phyloP scores from a whole-genome alignment of 2,888 invertebrate species.

The Campaea margaritaria region DNA sequence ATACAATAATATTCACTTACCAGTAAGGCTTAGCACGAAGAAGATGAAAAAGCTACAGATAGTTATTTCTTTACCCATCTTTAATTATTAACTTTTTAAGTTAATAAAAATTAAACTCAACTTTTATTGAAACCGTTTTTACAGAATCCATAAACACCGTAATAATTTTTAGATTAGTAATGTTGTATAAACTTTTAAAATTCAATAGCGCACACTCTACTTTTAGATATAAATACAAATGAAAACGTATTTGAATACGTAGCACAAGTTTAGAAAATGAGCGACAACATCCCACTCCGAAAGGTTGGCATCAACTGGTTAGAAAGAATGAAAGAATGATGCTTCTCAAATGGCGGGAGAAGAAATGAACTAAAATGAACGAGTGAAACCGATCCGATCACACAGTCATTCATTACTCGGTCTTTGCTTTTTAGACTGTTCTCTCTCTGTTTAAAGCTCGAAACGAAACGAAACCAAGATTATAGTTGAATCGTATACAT shows the following conservation, averaged over 20 bases:
- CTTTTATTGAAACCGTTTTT: conserved; percentile 18
- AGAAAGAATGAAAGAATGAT: conserved; percentile 26
- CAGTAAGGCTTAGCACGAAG: conserved; percentile 53
- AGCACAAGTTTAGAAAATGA: conserved; percentile 34
- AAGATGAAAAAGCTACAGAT: conserved; percentile 59
- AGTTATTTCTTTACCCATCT: conserved; percentile 60
- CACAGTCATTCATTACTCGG: no score
- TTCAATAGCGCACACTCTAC: conserved; percentile 5
- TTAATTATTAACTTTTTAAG: conserved; percentile 32
- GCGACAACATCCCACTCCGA: conserved; percentile 19
- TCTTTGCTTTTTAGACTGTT: no score
- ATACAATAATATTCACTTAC: conserved; percentile 57
- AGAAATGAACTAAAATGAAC: background rate
- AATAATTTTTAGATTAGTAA: no score
- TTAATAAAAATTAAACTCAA: no score
- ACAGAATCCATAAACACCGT: conserved; percentile 41
- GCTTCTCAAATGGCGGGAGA: background rate
- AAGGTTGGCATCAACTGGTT: conserved; percentile 29
- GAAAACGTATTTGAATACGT: conserved; percentile 42
- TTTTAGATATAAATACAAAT: background rate
- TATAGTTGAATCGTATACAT: no score
- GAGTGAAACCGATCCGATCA: conserved; percentile 1
- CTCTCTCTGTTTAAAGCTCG: no score
- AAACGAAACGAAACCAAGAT: no score
- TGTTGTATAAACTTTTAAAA: no score